These are phyloP conservation scores for Fregata magnificens DNA, from an alignment of 2,113 vertebrate genomes.

Conservation along the genomic window DNA sequence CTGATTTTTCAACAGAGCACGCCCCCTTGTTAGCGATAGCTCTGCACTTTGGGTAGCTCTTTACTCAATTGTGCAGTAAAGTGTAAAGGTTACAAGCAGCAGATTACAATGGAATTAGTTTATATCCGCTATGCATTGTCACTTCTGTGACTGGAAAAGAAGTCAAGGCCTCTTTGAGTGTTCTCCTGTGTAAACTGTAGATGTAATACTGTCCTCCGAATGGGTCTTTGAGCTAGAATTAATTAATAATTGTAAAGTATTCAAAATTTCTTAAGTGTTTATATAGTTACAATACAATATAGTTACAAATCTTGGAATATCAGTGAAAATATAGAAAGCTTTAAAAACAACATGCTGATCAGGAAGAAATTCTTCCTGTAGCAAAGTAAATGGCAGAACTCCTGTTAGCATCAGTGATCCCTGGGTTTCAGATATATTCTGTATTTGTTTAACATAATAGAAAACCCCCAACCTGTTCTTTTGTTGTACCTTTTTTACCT, in stretches of 20 bases:
- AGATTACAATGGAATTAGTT: not conserved
- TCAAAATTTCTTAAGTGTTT: not conserved
- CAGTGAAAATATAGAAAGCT: not conserved
- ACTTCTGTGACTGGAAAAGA: not conserved
- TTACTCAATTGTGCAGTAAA: not conserved
- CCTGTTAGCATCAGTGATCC: not conserved
- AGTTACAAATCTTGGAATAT: not conserved
- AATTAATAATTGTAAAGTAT: not conserved
- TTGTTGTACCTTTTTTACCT: not conserved
- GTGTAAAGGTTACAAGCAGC: not conserved
- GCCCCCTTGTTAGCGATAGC: not conserved
- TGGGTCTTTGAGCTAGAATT: not conserved
- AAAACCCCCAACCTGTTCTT: not conserved
- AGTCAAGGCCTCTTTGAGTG: not conserved
- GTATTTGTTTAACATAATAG: not conserved
- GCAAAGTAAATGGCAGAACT: not conserved
- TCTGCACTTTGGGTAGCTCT: not conserved
- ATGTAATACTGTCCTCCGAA: not conserved
- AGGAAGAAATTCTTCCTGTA: not conserved
- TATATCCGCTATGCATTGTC: not conserved
- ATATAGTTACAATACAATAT: not conserved
- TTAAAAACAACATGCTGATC: not conserved
- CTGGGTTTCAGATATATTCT: not conserved
- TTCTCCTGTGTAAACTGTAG: not conserved
- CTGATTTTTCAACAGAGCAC: not conserved